A percentile compares a stretch with the other conserved stretches of the same genome.
These are phyloP conservation scores for Philereme vetulata DNA, from an alignment of 2,888 invertebrate species.

Conservation along the genomic window DNA sequence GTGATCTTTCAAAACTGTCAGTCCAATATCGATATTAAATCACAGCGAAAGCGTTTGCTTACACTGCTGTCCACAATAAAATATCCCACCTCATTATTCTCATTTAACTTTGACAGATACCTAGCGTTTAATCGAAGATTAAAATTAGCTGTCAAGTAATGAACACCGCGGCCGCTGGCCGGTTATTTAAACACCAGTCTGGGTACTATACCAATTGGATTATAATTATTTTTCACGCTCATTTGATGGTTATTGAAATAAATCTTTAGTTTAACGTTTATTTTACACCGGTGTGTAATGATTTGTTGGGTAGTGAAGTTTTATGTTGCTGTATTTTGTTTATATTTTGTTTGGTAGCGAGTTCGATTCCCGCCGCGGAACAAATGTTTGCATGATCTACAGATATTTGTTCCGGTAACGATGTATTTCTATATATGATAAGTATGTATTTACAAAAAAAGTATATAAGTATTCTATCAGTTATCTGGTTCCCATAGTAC, in stretches of 20 bases:
- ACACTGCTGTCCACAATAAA: conserved; percentile 38
- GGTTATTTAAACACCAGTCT: conserved; percentile 65
- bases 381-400: too few relatives aligned
- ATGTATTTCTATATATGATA: too few relatives aligned
- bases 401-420: too few relatives aligned
- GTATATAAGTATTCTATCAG: too few relatives aligned
- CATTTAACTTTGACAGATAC: conserved; percentile 59
- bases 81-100: conserved; percentile 59
- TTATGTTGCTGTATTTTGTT: conserved; percentile 1
- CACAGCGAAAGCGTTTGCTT: conserved; percentile 32
- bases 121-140: conserved; percentile 75
- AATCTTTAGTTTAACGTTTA: conserved; percentile 66
- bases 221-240: conserved; percentile 82
- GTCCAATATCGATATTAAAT: conserved; percentile 11
- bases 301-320: conserved; percentile 27
- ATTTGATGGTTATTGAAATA: conserved; percentile 75
- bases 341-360: too few relatives aligned
- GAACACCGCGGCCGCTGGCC: conserved; percentile 51
- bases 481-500: too few relatives aligned
- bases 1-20: too few relatives aligned
- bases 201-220: conserved; percentile 65
- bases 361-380: too few relatives aligned
- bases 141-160: conserved; percentile 77
- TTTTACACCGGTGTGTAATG: conserved; percentile 60
- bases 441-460: too few relatives aligned